Conservation (phyloP, 2,113 vertebrate genomes). For the Hippocampus comes region DNA sequence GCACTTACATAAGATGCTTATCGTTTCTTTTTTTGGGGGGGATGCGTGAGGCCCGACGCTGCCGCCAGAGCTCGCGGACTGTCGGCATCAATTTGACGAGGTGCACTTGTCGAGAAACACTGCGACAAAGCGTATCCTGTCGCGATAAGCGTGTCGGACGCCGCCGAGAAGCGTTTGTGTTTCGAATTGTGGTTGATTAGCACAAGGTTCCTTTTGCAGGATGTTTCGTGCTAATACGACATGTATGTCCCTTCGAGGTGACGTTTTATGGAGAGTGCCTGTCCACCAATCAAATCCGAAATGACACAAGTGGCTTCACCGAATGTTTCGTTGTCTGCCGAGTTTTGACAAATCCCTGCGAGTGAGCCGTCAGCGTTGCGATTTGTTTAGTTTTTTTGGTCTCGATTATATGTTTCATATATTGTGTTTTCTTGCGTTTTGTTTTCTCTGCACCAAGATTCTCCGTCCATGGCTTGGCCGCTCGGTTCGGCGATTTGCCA, state of each 20-base stretch:
- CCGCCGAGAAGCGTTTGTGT: background rate
- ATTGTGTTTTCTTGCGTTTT: too few relatives aligned
- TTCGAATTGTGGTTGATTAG: background rate
- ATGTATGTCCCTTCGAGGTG: background rate
- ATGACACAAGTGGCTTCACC: too few relatives aligned
- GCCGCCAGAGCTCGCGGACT: background rate
- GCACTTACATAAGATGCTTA: conserved; percentile 1
- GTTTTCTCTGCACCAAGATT: too few relatives aligned
- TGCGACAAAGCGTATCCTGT: background rate
- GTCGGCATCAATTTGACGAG: background rate
- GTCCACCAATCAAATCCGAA: too few relatives aligned
- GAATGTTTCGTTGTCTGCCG: too few relatives aligned
- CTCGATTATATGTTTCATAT: too few relatives aligned
- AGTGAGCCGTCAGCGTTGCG: too few relatives aligned
- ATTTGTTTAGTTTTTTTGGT: too few relatives aligned
- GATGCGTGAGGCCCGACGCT: background rate
- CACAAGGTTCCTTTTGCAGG: background rate
- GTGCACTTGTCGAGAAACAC: background rate
- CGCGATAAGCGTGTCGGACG: background rate
- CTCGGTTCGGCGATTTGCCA: too few relatives aligned
- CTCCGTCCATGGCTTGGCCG: too few relatives aligned
- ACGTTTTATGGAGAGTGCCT: too few relatives aligned
- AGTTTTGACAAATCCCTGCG: too few relatives aligned
- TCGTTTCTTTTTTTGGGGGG: background rate
- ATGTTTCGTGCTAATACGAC: background rate